phyloP scores from a whole-genome alignment of 2,797 vertebrate genomes.

The Gouania willdenowi region DNA sequence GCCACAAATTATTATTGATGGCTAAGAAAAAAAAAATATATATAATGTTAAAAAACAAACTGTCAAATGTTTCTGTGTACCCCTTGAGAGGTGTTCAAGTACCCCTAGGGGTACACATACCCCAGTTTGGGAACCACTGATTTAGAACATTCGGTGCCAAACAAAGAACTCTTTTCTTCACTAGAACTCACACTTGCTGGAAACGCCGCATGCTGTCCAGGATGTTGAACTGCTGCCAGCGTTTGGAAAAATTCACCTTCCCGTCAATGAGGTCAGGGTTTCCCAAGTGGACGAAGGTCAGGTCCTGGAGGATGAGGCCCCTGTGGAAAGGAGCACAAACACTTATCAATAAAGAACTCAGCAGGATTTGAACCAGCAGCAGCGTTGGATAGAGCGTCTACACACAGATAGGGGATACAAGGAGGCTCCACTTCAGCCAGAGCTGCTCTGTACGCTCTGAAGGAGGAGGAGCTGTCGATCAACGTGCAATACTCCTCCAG shows the following conservation, averaged over 20 bases:
- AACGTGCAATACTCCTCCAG: slow-evolving; percentile 96
- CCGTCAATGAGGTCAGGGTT: slow-evolving; percentile 95
- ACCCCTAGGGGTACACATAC: too few relatives aligned
- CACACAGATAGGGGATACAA: slow-evolving; percentile 97
- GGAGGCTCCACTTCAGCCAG: slow-evolving; percentile 94
- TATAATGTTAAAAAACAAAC: too few relatives aligned
- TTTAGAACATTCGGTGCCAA: slow-evolving; percentile 8
- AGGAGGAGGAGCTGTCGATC: slow-evolving; percentile 98
- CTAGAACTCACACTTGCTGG: slow-evolving; percentile 95
- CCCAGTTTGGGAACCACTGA: too few relatives aligned
- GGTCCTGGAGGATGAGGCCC: slow-evolving; percentile 94
- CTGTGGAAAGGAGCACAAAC: slow-evolving; percentile 66
- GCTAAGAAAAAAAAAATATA: too few relatives aligned
- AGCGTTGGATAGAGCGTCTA: slow-evolving; percentile 8
- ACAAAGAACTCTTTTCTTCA: slow-evolving; percentile 7
- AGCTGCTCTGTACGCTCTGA: slow-evolving; percentile 93
- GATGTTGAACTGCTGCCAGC: slow-evolving; percentile 99
- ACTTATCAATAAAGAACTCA: too few relatives aligned
- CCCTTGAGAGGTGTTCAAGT: too few relatives aligned
- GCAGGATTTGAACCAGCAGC: too few relatives aligned
- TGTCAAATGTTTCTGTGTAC: too few relatives aligned
- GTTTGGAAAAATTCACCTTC: slow-evolving; percentile 98
- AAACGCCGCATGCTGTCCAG: slow-evolving; percentile 99
- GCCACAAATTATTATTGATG: too few relatives aligned
- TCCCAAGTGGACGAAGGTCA: slow-evolving; percentile 97